phyloP scores from a whole-genome alignment of 2,888 invertebrate genomes.

The Icerya purchasi region DNA sequence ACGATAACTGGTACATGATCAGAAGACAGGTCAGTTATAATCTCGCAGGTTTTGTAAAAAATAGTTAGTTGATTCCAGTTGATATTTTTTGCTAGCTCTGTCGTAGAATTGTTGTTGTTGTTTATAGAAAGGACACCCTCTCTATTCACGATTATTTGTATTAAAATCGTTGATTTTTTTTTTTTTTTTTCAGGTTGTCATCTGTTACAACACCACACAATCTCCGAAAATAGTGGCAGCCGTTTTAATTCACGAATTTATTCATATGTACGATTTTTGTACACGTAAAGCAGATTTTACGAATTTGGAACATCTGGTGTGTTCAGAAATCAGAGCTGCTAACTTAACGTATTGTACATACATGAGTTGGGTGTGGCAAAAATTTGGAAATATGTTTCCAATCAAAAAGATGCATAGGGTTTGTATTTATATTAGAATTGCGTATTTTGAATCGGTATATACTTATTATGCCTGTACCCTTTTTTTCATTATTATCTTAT shows the following conservation, averaged over 20 bases:
- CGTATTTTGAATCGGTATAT: too few relatives aligned
- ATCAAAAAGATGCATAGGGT: not conserved
- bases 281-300: slow-evolving; percentile 67
- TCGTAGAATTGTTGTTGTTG: too few relatives aligned
- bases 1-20: too few relatives aligned
- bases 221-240: slow-evolving; percentile 49
- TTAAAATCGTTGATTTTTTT: too few relatives aligned
- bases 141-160: not conserved
- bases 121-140: not conserved
- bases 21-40: too few relatives aligned
- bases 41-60: too few relatives aligned
- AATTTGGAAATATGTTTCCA: not conserved
- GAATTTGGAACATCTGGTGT: slow-evolving; percentile 78
- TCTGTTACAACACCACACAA: slow-evolving; percentile 68
- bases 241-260: slow-evolving; percentile 74
- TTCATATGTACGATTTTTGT: slow-evolving; percentile 92
- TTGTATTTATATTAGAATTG: too few relatives aligned
- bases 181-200: slow-evolving; percentile 43
- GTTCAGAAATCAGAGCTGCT: slow-evolving; percentile 86
- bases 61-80: too few relatives aligned
- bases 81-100: too few relatives aligned
- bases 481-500: too few relatives aligned
- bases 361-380: slow-evolving; percentile 21
- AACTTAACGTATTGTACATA: slow-evolving; percentile 85
- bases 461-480: too few relatives aligned